phyloP scores from a whole-genome alignment of 2,113 vertebrate genomes.

The Philantomba maxwellii region DNA sequence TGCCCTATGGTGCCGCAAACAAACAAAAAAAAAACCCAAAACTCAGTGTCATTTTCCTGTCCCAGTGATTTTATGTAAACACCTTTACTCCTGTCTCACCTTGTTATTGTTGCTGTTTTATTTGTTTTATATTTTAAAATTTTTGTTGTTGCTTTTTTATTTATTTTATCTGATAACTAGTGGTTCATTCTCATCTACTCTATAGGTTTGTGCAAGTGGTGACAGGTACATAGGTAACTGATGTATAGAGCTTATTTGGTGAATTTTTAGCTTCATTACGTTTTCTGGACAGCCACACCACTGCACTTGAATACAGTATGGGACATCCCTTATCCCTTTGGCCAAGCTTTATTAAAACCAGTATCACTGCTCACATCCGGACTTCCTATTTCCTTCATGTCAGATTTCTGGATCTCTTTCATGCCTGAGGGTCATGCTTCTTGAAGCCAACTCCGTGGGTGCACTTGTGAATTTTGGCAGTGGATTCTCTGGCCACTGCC shows the following conservation, averaged over 20 bases:
- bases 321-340: not conserved
- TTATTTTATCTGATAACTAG: not conserved
- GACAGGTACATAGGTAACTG: not conserved
- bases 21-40: not conserved
- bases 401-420: not conserved
- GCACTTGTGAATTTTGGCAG: not conserved
- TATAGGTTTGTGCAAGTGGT: not conserved
- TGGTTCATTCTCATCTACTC: not conserved
- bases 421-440: not conserved
- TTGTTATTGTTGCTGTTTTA: not conserved
- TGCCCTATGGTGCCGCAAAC: not conserved
- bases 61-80: not conserved
- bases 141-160: not conserved
- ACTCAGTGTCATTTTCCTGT: not conserved
- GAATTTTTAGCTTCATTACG: not conserved
- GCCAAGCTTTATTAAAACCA: not conserved
- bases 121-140: not conserved
- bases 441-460: not conserved
- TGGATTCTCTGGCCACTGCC: not conserved
- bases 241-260: not conserved
- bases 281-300: not conserved
- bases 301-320: rapidly evolving
- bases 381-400: not conserved
- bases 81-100: not conserved
- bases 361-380: not conserved